phyloP scores from a whole-genome alignment of 2,113 vertebrate genomes.

The Pachyramphus minor region DNA sequence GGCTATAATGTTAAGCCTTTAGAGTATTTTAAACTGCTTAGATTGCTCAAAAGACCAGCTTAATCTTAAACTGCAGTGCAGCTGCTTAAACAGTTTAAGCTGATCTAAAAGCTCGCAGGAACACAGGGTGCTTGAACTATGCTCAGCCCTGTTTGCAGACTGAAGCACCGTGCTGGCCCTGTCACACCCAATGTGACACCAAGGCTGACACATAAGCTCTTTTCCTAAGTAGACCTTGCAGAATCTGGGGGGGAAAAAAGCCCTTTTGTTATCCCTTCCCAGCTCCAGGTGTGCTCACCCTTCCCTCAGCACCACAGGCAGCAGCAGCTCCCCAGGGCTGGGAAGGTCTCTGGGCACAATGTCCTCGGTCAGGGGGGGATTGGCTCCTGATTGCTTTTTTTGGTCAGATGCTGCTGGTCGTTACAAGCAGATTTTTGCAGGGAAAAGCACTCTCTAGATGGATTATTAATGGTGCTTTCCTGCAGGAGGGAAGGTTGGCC shows the following conservation, averaged over 20 bases:
- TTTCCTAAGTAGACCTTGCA: background rate
- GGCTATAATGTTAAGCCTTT: conserved; percentile 56
- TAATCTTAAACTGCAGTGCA: conserved; percentile 53
- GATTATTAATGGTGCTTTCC: background rate
- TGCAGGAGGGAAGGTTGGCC: background rate
- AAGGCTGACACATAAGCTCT: background rate
- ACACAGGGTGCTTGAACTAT: background rate
- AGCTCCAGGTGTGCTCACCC: background rate
- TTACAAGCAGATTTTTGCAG: background rate
- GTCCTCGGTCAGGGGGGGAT: background rate
- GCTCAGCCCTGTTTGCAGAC: conserved; percentile 6
- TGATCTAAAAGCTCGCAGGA: conserved; percentile 40
- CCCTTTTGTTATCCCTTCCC: background rate
- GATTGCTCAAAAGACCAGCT: conserved; percentile 50
- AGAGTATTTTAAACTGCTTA: conserved; percentile 61
- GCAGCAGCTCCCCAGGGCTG: background rate
- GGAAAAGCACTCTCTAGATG: background rate
- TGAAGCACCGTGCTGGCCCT: background rate
- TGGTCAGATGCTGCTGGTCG: background rate
- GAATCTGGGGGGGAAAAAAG: background rate
- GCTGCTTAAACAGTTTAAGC: conserved; percentile 64
- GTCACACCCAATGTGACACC: background rate
- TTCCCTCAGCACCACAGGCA: background rate
- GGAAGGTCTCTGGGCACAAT: background rate
- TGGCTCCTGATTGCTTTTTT: background rate